Evolutionary conservation across 2,113 vertebrate species (phyloP).

Genomic region (Promerops cafer): DNA sequence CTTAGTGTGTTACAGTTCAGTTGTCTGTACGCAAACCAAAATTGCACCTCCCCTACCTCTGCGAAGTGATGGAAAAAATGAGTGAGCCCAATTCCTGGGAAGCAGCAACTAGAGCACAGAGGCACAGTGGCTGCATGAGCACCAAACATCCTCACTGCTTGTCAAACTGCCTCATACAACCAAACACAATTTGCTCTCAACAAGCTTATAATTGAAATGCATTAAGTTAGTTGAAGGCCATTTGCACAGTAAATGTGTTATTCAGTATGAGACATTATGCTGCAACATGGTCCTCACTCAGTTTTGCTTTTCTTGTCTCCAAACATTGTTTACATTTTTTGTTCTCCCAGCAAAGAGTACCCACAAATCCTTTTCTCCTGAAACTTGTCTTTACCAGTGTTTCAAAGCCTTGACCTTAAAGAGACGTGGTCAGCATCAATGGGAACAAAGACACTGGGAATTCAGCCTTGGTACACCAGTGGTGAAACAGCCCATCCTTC

Average conservation of each 20-base stretch:
- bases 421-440: accelerated
- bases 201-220: not conserved
- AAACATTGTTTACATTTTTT: not conserved
- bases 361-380: not conserved
- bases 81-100: not conserved
- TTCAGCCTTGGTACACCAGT: not conserved
- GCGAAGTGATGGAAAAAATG: not conserved
- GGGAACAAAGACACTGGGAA: not conserved
- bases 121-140: not conserved
- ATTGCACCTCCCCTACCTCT: not conserved
- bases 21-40: not conserved
- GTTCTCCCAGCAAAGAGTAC: not conserved
- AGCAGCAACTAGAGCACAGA: not conserved
- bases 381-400: not conserved
- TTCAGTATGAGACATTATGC: not conserved
- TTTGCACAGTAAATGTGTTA: not conserved
- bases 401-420: not conserved
- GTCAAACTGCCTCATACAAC: not conserved
- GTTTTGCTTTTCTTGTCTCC: not conserved
- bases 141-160: not conserved
- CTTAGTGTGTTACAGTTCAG: not conserved
- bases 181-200: not conserved
- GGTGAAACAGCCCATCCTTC: not conserved
- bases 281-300: not conserved
- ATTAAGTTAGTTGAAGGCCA: not conserved